Conservation (phyloP, 1,140 invertebrate genomes). For the Anastrepha ludens region DNA sequence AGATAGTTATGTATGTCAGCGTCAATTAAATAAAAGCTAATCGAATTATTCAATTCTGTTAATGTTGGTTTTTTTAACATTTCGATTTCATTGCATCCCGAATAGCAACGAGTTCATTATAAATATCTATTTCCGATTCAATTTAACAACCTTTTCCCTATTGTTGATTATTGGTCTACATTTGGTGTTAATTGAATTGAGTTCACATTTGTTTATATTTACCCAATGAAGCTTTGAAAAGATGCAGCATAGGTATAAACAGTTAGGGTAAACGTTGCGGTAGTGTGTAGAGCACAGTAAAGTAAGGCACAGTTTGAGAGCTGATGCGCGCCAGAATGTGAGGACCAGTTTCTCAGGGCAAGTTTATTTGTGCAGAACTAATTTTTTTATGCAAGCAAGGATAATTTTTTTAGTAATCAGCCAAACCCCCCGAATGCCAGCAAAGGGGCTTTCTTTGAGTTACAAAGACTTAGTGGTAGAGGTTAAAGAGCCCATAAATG, state of each 20-base stretch:
- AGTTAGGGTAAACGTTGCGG: too few relatives aligned
- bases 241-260: neutral
- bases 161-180: neutral
- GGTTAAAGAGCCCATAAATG: too few relatives aligned
- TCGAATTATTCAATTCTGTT: slow-evolving; percentile 16
- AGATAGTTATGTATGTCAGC: neutral
- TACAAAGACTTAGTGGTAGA: too few relatives aligned
- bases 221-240: neutral
- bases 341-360: too few relatives aligned
- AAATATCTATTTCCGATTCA: neutral
- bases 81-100: neutral
- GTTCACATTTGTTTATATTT: neutral
- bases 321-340: neutral
- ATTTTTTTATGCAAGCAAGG: too few relatives aligned
- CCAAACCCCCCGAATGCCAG: too few relatives aligned
- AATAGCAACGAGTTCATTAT: neutral
- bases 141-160: neutral
- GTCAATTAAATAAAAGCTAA: neutral
- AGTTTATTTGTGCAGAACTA: too few relatives aligned
- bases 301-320: neutral
- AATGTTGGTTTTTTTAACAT: neutral
- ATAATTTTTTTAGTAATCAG: too few relatives aligned
- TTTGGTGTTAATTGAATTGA: neutral
- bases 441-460: too few relatives aligned
- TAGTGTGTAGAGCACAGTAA: neutral